Percentiles rank a stretch among this genome's conserved stretches.
phyloP scores from a whole-genome alignment of 2,888 invertebrate species.

The Mesorhabditis spiculigera region DNA sequence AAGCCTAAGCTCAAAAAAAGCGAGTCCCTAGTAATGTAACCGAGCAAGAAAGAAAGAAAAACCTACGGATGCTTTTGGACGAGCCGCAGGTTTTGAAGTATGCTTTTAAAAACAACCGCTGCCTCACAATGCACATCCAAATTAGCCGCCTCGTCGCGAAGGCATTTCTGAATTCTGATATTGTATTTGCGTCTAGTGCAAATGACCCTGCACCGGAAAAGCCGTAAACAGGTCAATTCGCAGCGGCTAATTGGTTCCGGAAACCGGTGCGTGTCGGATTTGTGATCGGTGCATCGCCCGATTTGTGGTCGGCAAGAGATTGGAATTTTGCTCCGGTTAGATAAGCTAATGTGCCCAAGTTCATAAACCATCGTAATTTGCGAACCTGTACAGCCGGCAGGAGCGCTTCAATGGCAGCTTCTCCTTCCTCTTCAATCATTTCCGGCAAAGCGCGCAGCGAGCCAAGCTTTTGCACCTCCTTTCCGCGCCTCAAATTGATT shows the following conservation, averaged over 20 bases:
- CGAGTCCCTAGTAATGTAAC: no score
- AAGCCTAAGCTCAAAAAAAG: no score
- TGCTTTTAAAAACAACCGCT: constrained; percentile 47
- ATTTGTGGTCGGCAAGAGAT: no score
- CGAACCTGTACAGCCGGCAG: constrained; percentile 41
- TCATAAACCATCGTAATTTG: no score
- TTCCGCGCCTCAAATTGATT: constrained; percentile 32
- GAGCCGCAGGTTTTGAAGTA: constrained; percentile 42
- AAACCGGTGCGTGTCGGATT: no score
- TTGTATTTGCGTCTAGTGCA: neutral
- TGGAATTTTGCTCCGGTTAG: no score
- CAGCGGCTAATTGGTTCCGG: no score
- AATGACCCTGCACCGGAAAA: neutral
- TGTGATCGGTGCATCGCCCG: no score
- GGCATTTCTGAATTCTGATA: constrained; percentile 22
- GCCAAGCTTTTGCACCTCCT: constrained; percentile 44
- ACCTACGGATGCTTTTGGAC: constrained; percentile 35
- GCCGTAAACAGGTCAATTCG: neutral
- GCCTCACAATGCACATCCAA: constrained; percentile 53
- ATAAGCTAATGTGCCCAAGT: no score
- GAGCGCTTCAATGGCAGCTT: constrained; percentile 38
- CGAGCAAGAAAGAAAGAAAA: neutral
- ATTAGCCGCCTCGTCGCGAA: constrained; percentile 34
- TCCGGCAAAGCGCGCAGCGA: constrained; percentile 42
- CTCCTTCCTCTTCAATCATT: constrained; percentile 41